Conservation (phyloP, 2,797 vertebrate species). For the Phaenicophaeus curvirostris region DNA sequence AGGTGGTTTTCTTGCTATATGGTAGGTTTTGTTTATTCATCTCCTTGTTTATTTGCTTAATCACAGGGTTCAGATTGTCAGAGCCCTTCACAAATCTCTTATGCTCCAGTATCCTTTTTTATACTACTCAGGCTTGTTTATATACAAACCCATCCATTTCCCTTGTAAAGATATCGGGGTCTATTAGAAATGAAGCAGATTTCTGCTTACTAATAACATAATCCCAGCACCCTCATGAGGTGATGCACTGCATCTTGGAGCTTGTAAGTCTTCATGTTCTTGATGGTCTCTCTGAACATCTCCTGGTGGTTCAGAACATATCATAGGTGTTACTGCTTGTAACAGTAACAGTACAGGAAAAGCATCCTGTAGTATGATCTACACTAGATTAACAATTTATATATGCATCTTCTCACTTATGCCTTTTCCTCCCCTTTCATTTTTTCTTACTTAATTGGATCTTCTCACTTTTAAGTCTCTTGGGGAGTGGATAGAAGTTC, state of each 20-base stretch:
- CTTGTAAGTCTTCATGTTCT: not conserved
- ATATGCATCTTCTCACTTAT: not conserved
- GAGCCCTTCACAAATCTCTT: not conserved
- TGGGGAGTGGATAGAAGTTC: not conserved
- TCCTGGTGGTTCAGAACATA: not conserved
- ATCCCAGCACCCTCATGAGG: not conserved
- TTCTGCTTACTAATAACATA: not conserved
- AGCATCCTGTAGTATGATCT: not conserved
- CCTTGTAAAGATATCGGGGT: not conserved
- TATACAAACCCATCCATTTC: not conserved
- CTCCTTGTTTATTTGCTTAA: not conserved
- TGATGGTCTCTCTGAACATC: not conserved
- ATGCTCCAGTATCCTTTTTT: not conserved
- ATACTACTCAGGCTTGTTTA: not conserved
- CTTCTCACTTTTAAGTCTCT: not conserved
- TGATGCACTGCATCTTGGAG: not conserved
- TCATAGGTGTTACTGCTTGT: not conserved
- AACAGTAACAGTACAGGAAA: not conserved
- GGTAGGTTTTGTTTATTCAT: not conserved
- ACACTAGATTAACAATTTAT: not conserved
- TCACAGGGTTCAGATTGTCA: not conserved
- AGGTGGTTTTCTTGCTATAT: not conserved
- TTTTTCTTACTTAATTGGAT: not conserved
- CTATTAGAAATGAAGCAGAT: not conserved
- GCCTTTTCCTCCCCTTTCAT: not conserved